Evolutionary conservation across 2,797 vertebrate genomes (phyloP), one percentile per base, ranked within the genome.

Genomic region (Sphenodon punctatus): DNA sequence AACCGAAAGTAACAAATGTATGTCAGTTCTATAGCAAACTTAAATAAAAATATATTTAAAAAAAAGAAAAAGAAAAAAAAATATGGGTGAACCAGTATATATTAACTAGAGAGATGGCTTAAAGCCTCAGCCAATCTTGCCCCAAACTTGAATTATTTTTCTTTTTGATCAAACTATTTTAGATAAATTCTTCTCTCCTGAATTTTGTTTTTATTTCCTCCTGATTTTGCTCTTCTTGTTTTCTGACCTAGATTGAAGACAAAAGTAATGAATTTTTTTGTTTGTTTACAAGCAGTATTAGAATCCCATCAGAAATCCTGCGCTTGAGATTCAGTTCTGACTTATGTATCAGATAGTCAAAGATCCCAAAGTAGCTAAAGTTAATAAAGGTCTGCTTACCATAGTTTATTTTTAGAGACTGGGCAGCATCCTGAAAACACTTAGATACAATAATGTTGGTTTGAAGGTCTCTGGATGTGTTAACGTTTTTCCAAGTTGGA

Each of bases 331-430:
- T 85, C 75, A 56, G 6, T 34, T 73, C 72, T 74, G 72, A 85
- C 80, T 41, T 53, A 72, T n/a, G n/a, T n/a, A n/a, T n/a, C n/a
- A n/a, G n/a, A n/a, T n/a, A n/a, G n/a, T n/a, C n/a, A n/a, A n/a
- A n/a, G n/a, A n/a, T n/a, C n/a, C n/a, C n/a, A n/a, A n/a, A n/a
- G n/a, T 75, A 59, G 61, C 59, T 85, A 76, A 83, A 88, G 55
- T 82, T 43, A 68, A 64, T 73, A 67, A 67, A 73, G 69, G 65
- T 86, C 84, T 84, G 60, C 87, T 88, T 53, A 76, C 87, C 56
- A 48, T 48, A 22, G 56, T 87, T 38, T 78, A 87, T 85, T 75
- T 75, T 79, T 82, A 77, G 82, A 89, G 78, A 78, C 84, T 78
- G 76, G 78, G 64, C 55, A n/a, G n/a, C n/a, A n/a, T n/a, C n/a